phyloP scores from a whole-genome alignment of 2,113 vertebrate genomes.

The Oriolus oriolus region DNA sequence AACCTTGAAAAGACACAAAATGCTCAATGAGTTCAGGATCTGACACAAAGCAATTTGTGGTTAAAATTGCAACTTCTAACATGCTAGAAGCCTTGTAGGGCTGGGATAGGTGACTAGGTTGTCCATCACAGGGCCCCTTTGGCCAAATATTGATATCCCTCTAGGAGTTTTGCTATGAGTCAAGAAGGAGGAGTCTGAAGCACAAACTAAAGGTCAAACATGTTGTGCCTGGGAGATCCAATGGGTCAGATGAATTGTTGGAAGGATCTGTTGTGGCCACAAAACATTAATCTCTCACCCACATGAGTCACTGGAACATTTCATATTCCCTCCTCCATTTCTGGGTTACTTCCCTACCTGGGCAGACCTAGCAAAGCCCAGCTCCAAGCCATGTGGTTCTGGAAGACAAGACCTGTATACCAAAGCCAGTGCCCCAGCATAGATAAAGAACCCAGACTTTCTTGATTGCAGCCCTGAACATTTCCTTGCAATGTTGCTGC shows the following conservation, averaged over 20 bases:
- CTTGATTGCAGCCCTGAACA: background rate
- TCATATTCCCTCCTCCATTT: background rate
- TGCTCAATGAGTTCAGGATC: background rate
- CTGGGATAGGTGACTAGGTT: background rate
- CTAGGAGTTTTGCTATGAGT: background rate
- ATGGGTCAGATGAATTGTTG: background rate
- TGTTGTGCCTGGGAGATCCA: background rate
- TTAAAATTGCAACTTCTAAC: background rate
- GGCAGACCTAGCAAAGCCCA: background rate
- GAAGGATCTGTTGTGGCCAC: background rate
- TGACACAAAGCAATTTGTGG: background rate
- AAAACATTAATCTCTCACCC: background rate
- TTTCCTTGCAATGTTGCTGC: background rate
- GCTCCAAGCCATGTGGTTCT: background rate
- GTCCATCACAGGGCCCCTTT: background rate
- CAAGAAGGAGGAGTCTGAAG: background rate
- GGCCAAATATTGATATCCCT: background rate
- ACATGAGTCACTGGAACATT: background rate
- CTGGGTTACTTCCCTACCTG: background rate
- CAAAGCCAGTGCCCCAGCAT: background rate
- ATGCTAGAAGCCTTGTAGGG: background rate
- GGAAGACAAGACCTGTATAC: background rate
- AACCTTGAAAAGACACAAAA: background rate
- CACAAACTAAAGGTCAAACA: background rate
- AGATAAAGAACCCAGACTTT: background rate